Conservation (phyloP, 1,140 invertebrate genomes). For the Philopotamus ludificatus region DNA sequence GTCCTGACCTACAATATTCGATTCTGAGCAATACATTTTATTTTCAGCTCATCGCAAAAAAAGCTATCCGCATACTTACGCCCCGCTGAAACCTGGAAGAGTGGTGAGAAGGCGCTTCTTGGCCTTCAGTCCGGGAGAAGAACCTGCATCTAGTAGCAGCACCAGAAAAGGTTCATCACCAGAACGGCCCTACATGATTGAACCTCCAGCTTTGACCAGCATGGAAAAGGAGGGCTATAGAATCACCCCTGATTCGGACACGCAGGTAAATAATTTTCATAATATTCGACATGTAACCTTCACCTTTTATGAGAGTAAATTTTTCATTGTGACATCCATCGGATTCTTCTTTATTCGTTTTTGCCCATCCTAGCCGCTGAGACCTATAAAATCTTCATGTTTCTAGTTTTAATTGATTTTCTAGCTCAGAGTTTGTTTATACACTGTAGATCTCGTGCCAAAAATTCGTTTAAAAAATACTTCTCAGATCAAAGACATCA, state of each 20-base stretch:
- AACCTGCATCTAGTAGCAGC: not conserved
- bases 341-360: not conserved
- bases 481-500: no score
- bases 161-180: not conserved
- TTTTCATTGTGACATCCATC: not conserved
- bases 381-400: not conserved
- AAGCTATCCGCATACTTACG: not conserved
- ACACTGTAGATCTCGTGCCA: not conserved
- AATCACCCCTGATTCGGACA: not conserved
- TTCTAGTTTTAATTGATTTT: not conserved
- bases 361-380: no score
- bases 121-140: not conserved
- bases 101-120: not conserved
- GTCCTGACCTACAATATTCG: no score
- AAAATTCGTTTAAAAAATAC: no score
- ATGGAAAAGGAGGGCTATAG: slow-evolving; percentile 2
- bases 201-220: not conserved
- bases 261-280: not conserved
- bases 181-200: not conserved
- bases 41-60: slow-evolving; percentile 17
- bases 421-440: not conserved
- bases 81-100: not conserved
- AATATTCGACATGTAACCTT: not conserved
- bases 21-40: no score
- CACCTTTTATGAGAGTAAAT: not conserved